A percentile compares a stretch with the other conserved stretches of the same genome.
Conservation (phyloP, 2,888 invertebrate genomes). For the Morpho deidamia region DNA sequence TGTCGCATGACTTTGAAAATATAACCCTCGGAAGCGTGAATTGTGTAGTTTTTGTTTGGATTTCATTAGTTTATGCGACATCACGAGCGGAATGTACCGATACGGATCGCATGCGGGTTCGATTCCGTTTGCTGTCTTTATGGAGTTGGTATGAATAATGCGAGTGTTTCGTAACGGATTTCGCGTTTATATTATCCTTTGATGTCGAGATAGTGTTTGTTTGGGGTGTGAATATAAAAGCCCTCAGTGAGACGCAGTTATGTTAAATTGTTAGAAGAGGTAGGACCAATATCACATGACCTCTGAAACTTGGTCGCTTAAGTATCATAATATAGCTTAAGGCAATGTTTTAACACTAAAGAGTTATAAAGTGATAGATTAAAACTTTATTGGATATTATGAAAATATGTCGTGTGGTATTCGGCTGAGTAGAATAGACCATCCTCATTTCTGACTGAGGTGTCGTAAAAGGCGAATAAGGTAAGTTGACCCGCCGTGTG, state of each 20-base stretch:
- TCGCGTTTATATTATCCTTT: slow-evolving; percentile 15
- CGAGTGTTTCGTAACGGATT: slow-evolving; percentile 39
- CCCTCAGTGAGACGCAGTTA: no score
- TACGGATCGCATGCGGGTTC: slow-evolving; percentile 69
- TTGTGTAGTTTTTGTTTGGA: slow-evolving; percentile 31
- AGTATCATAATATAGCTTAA: background rate
- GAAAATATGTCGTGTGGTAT: no score
- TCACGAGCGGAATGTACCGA: slow-evolving; percentile 51
- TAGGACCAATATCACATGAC: no score
- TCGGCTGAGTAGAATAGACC: no score
- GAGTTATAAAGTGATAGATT: no score
- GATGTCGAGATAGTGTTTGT: slow-evolving; percentile 2
- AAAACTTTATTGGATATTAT: no score
- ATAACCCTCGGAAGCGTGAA: slow-evolving; percentile 28
- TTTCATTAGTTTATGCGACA: slow-evolving; percentile 53
- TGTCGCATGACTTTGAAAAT: slow-evolving; percentile 33
- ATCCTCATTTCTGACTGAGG: no score
- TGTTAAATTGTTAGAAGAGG: no score
- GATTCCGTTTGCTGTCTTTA: slow-evolving; percentile 36
- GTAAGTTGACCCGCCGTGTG: no score
- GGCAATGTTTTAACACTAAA: background rate
- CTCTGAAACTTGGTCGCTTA: background rate
- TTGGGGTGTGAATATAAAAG: background rate
- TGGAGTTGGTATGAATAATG: slow-evolving; percentile 31
- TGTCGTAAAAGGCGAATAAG: no score